Evolutionary conservation across 1,140 invertebrate genomes (phyloP), one percentile per base, ranked within the genome.

Genomic region (Monochamus saltuarius): DNA sequence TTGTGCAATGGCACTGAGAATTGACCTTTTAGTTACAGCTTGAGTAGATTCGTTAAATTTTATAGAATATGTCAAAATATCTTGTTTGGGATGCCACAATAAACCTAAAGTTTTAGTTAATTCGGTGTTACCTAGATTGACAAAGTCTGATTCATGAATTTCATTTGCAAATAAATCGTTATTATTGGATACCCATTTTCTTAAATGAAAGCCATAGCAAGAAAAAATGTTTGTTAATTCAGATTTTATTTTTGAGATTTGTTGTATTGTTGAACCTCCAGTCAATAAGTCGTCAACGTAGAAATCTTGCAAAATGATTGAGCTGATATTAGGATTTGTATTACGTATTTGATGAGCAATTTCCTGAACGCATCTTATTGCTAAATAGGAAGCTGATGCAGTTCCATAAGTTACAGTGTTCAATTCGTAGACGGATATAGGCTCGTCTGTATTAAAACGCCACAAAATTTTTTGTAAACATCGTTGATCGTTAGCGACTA

Each of bases 261-360:
- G 19, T 19, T 54, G 10, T 10, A 62, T 19, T 14, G 56, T 59
- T 22, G 64, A 35, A 39, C 52, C 11, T 22, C 78, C 76, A 0
- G 74, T 73, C 7, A 78, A 45, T 6, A 81, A 22, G 68, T 82
- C 79, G 67, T 83, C 79, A 0, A 81, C 76, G 47, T 81, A 81
- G 52, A 79, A 75, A 69, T 80, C 73, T 1, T 47, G 59, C 49
- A 66, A 38, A 9, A 78, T 71, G 6, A 75, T 66, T 1, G 62
- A 39, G 13, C 60, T 17, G 10, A 52, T 66, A 39, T 38, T 45
- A 8, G 74, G 73, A 54, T 65, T 55, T 10, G 67, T 60, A 29
- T 47, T 40, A 7, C 70, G 73, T 14, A 78, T 36, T 22, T 59
- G 0, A 35, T 3, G 22, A 29, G 22, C 2, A 2, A 29, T 29